These are phyloP conservation scores for Eupithecia inturbata DNA, from an alignment of 2,888 invertebrate genomes.

Conservation along the genomic window DNA sequence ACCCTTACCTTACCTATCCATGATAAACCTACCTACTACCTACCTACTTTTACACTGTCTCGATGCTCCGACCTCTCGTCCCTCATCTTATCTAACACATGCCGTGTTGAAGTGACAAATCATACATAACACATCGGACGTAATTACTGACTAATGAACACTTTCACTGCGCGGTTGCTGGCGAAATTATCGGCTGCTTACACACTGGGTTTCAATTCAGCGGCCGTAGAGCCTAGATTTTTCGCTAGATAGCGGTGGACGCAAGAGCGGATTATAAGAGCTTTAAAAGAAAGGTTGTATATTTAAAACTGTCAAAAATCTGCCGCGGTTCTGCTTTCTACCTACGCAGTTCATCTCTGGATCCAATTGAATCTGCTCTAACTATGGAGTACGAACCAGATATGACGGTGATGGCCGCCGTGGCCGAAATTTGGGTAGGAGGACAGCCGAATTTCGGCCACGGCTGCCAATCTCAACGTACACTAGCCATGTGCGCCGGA, in stretches of 20 bases:
- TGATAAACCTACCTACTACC: too few species aligned
- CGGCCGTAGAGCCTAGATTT: neutral
- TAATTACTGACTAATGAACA: conserved; percentile 17
- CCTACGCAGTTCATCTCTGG: neutral
- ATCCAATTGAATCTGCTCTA: neutral
- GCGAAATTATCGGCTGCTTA: conserved; percentile 7
- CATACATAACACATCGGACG: conserved; percentile 14
- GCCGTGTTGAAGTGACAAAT: neutral
- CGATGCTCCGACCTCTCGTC: neutral
- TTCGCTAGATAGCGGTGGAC: neutral
- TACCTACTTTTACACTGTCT: too few species aligned
- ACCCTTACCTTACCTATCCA: too few species aligned
- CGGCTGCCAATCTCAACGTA: neutral
- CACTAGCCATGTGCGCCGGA: too few species aligned
- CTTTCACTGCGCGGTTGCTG: conserved; percentile 14
- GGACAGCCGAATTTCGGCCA: neutral
- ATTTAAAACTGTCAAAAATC: neutral
- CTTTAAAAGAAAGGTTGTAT: too few species aligned
- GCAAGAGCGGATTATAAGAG: neutral
- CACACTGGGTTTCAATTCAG: neutral
- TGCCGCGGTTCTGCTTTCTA: too few species aligned
- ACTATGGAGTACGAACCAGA: neutral
- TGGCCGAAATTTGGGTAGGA: too few species aligned
- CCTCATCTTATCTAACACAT: neutral
- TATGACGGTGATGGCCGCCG: neutral